These are phyloP conservation scores for Oryzias celebensis DNA, from an alignment of 2,113 vertebrate species.

Conservation along the genomic window DNA sequence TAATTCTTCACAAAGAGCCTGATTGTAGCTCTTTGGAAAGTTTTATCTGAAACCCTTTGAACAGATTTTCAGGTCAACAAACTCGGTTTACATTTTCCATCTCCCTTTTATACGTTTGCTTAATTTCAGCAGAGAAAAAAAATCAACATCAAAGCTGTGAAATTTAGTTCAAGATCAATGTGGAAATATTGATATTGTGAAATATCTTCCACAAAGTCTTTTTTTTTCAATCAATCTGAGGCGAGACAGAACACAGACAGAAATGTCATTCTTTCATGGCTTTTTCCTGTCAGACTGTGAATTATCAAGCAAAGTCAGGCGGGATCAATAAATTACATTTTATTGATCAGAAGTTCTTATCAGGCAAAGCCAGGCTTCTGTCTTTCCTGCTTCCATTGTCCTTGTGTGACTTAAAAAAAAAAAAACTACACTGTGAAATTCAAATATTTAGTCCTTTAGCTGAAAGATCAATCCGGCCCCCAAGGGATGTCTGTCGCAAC, in stretches of 20 bases:
- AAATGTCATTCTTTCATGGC: slow-evolving; percentile 67
- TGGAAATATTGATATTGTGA: slow-evolving; percentile 33
- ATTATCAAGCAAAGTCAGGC: slow-evolving; percentile 37
- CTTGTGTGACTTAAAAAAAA: slow-evolving; percentile 7
- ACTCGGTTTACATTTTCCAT: slow-evolving; percentile 5
- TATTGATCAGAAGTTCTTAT: slow-evolving; percentile 71
- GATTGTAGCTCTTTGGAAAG: too few species aligned
- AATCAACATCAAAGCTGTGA: slow-evolving; percentile 38
- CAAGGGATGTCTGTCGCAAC: too few species aligned
- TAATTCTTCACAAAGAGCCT: not conserved
- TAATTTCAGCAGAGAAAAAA: slow-evolving; percentile 37
- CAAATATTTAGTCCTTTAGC: not conserved
- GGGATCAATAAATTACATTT: slow-evolving; percentile 43
- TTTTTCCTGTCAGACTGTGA: slow-evolving; percentile 47
- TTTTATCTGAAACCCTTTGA: not conserved
- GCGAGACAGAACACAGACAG: slow-evolving; percentile 16
- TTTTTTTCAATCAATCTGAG: slow-evolving; percentile 41
- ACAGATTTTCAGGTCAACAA: slow-evolving; percentile 18
- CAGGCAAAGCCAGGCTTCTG: slow-evolving; percentile 36
- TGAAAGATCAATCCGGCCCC: too few species aligned
- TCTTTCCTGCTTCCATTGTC: slow-evolving; percentile 6
- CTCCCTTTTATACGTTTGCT: slow-evolving; percentile 20
- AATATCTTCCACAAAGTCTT: slow-evolving; percentile 49
- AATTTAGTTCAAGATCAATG: slow-evolving; percentile 20
- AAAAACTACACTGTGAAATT: not conserved